Evolutionary conservation across 2,797 vertebrate species (phyloP).

Genomic region (Neosilurus mollespiculum): DNA sequence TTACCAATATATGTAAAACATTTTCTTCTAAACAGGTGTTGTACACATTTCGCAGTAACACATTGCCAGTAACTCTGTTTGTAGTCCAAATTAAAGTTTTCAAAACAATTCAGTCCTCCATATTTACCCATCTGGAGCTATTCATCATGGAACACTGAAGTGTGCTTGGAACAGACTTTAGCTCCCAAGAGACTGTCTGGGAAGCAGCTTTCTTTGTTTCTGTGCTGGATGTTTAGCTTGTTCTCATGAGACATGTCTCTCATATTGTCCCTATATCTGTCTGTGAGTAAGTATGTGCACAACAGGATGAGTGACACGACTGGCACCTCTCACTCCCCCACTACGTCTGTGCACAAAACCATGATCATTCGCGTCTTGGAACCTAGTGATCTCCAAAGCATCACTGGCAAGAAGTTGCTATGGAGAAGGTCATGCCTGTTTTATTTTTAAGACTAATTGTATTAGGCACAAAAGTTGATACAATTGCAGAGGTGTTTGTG

Average conservation of each 20-base stretch:
- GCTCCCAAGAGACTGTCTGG: constrained; percentile 21
- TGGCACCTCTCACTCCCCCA: constrained; percentile 39
- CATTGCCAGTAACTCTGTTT: constrained; percentile 4
- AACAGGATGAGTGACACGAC: constrained; percentile 35
- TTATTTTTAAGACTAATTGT: constrained; percentile 51
- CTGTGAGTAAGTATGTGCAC: constrained; percentile 22
- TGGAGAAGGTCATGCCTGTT: constrained; percentile 46
- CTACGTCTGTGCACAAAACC: constrained; percentile 49
- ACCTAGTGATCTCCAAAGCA: constrained; percentile 44
- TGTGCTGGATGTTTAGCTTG: constrained; percentile 41
- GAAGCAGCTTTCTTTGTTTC: constrained; percentile 47
- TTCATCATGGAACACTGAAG: constrained; percentile 30
- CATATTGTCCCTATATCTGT: not conserved
- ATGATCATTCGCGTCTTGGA: constrained; percentile 54
- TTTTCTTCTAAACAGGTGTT: not conserved
- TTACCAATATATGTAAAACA: constrained; percentile 3
- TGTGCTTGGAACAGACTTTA: constrained; percentile 25
- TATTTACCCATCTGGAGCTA: constrained; percentile 26
- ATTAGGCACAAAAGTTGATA: constrained; percentile 42
- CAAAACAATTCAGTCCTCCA: not conserved
- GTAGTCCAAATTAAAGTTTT: constrained; percentile 26
- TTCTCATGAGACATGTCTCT: constrained; percentile 16
- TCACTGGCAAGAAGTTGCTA: constrained; percentile 45
- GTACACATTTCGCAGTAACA: not conserved
- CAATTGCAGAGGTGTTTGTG: constrained; percentile 31